These are phyloP conservation scores for Sciurus niger DNA, from an alignment of 2,113 vertebrate species.

Conservation along the genomic window DNA sequence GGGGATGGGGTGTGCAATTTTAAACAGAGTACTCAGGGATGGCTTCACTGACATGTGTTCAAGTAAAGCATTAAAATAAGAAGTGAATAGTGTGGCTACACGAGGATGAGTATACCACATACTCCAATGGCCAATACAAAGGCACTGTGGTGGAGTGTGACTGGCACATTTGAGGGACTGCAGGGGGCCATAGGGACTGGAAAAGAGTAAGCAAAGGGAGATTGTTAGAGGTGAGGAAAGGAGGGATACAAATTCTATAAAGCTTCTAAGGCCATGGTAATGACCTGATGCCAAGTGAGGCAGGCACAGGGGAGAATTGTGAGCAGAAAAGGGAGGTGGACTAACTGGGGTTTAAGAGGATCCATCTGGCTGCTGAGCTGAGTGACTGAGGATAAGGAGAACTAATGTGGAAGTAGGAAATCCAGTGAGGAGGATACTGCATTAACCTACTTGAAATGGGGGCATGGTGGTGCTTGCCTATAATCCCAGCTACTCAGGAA, in stretches of 20 bases:
- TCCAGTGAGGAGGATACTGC: neutral
- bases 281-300: conserved; percentile 6
- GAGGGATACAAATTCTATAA: neutral
- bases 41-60: neutral
- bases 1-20: neutral
- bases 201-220: conserved; percentile 39
- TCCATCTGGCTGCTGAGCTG: neutral
- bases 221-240: conserved; percentile 5
- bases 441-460: neutral
- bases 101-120: neutral
- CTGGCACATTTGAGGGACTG: neutral
- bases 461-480: neutral
- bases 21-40: neutral
- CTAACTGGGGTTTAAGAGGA: neutral
- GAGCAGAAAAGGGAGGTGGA: neutral
- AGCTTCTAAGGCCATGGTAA: neutral
- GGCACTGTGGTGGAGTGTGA: neutral
- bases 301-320: neutral
- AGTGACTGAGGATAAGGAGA: neutral
- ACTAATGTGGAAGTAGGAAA: neutral
- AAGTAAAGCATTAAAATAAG: conserved; percentile 40
- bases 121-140: neutral
- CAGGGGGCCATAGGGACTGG: conserved; percentile 10
- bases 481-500: neutral
- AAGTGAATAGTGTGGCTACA: neutral